Evolutionary conservation across 2,113 vertebrate species (phyloP), one percentile per base, ranked within the genome.

Genomic region (Sciurus niger): DNA sequence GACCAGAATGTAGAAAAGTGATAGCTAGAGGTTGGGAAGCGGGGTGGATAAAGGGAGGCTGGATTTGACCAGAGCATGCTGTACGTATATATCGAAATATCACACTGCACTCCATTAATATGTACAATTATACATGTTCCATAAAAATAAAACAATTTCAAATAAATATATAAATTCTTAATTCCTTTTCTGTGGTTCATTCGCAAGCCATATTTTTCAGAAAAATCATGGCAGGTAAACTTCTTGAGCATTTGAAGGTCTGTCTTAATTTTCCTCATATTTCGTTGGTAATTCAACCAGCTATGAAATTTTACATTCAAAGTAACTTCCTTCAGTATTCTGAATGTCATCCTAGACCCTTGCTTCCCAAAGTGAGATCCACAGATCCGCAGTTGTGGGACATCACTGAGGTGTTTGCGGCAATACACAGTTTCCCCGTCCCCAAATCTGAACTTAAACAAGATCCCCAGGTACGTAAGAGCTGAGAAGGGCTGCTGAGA

Each of bases 281-380:
- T 68, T 73, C 70, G 76, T 40, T 28, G 34, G 68, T 88, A 93
- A 88, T 82, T 63, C 89, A 65, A 24, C 32, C 25, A 95, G 46
- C 60, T 72, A 9, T 65, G 40, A 97, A 46, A 51, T 83, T 83
- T 89, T 65, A 46, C 46, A 63, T n/a, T 89, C 40, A 86, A 68
- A 37, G 60, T 16, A 78, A 53, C 37, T 89, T 84, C 60, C 77
- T 65, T 83, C 88, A 63, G 51, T 53, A 85, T 53, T 85, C 91
- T 67, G 67, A 90, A 91, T 74, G 79, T 60, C 83, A 55, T 16
- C 48, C 22, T 43, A 58, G 32, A 58, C 5, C 1, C 30, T 82
- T 55, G 58, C 28, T n/a, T 40, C 53, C 53, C 7, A 25, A 48
- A 63, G 32, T 32, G 24, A 70, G 40, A 37, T 30, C 63, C 4